phyloP scores from a whole-genome alignment of 2,797 vertebrate genomes.

The Gymnothorax reevesii region DNA sequence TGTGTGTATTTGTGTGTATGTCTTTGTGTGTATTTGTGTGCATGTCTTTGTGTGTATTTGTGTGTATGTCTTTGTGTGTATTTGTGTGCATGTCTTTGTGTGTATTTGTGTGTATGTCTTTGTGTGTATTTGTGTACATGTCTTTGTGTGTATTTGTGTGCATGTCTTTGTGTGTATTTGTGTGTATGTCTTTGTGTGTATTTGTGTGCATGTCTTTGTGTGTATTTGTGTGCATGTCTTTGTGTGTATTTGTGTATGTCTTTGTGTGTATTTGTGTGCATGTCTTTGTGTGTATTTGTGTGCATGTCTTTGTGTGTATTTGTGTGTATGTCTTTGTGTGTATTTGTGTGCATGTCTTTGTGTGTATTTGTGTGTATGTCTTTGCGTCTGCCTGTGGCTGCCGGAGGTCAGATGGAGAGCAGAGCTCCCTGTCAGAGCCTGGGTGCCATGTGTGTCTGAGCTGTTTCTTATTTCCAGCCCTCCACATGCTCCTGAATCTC shows the following conservation, averaged over 20 bases:
- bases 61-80: slow-evolving; percentile 19
- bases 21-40: neutral
- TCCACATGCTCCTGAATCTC: neutral
- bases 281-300: neutral
- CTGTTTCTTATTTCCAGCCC: slow-evolving; percentile 3
- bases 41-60: slow-evolving; percentile 21
- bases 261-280: neutral
- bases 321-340: neutral
- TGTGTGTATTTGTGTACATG: slow-evolving; percentile 13
- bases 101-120: slow-evolving; percentile 3
- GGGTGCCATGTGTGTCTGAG: slow-evolving; percentile 6
- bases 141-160: slow-evolving; percentile 1
- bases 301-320: slow-evolving; percentile 15
- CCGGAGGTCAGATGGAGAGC: neutral
- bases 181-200: neutral
- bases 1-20: neutral
- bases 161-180: slow-evolving; percentile 18
- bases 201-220: neutral
- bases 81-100: slow-evolving; percentile 17
- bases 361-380: neutral
- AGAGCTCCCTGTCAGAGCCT: neutral
- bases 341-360: neutral
- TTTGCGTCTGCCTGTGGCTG: slow-evolving; percentile 3
- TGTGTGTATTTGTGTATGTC: too few relatives aligned
- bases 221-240: too few relatives aligned